A percentile compares a stretch with the other conserved stretches of the same genome.
phyloP scores from a whole-genome alignment of 2,797 vertebrate species.

The Bradypodion ventrale region DNA sequence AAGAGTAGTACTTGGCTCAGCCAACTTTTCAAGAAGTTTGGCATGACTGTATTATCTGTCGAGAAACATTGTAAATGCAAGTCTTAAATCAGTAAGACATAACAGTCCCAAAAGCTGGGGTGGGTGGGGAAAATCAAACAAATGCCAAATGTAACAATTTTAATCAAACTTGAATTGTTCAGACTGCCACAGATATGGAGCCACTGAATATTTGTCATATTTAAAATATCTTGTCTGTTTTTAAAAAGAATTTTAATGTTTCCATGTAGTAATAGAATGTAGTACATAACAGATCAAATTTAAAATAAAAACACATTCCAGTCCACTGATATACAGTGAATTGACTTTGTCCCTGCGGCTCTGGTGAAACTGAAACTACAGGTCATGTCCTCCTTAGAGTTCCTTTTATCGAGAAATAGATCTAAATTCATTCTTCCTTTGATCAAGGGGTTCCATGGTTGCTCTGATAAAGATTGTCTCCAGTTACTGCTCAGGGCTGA shows the following conservation, averaged over 20 bases:
- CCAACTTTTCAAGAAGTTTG: neutral
- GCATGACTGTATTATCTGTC: neutral
- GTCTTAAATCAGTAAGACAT: no score
- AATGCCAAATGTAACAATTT: neutral
- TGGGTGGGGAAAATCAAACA: neutral
- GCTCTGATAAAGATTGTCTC: no score
- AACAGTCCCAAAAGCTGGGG: no score
- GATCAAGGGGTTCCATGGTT: no score
- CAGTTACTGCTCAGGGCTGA: no score
- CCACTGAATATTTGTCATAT: neutral
- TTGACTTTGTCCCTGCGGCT: no score
- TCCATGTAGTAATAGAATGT: neutral
- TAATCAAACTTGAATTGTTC: neutral
- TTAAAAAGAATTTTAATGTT: neutral
- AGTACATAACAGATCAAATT: neutral
- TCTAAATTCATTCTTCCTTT: no score
- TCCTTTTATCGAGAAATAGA: no score
- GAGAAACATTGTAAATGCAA: neutral
- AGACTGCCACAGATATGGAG: neutral
- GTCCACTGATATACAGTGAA: neutral
- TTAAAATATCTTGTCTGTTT: constrained; percentile 1
- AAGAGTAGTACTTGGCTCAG: neutral
- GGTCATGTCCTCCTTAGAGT: no score
- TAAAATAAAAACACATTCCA: neutral
- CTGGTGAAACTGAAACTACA: no score